phyloP scores from a whole-genome alignment of 2,888 invertebrate species.

The Biston betularia region DNA sequence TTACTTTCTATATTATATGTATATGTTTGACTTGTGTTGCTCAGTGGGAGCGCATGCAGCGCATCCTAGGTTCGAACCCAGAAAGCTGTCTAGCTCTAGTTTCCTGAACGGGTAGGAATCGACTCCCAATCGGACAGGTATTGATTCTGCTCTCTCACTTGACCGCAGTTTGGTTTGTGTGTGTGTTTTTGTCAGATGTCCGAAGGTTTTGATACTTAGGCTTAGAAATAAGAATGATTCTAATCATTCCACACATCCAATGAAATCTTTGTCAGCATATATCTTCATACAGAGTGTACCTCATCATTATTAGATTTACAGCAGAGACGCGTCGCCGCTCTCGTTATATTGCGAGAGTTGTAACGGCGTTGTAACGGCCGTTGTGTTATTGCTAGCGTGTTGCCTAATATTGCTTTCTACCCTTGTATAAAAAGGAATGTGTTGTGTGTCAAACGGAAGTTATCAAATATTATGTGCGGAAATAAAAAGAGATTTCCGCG shows the following conservation, averaged over 20 bases:
- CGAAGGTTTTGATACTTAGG: too few species aligned
- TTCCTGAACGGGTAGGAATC: too few species aligned
- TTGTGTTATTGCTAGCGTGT: conserved; percentile 6
- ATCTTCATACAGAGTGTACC: conserved; percentile 9
- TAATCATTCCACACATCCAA: neutral
- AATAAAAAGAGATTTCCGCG: conserved; percentile 5
- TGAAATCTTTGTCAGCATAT: neutral
- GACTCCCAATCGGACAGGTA: too few species aligned
- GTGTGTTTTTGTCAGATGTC: too few species aligned
- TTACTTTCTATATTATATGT: neutral
- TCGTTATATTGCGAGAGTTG: conserved; percentile 19
- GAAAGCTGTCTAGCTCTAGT: too few species aligned
- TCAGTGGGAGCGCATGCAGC: too few species aligned
- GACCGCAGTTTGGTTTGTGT: too few species aligned
- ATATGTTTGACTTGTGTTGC: too few species aligned
- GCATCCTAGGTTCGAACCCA: too few species aligned
- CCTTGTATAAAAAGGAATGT: conserved; percentile 2
- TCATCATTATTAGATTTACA: conserved; percentile 39
- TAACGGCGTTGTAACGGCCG: conserved; percentile 16
- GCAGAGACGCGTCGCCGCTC: conserved; percentile 12
- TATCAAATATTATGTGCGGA: conserved; percentile 1
- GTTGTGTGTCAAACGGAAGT: neutral
- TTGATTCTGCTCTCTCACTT: too few species aligned
- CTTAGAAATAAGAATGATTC: too few species aligned
- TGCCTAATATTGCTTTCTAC: conserved; percentile 14